Evolutionary conservation across 2,113 vertebrate species (phyloP), one percentile per base, ranked within the genome.

Genomic region (Scytalopus superciliaris): DNA sequence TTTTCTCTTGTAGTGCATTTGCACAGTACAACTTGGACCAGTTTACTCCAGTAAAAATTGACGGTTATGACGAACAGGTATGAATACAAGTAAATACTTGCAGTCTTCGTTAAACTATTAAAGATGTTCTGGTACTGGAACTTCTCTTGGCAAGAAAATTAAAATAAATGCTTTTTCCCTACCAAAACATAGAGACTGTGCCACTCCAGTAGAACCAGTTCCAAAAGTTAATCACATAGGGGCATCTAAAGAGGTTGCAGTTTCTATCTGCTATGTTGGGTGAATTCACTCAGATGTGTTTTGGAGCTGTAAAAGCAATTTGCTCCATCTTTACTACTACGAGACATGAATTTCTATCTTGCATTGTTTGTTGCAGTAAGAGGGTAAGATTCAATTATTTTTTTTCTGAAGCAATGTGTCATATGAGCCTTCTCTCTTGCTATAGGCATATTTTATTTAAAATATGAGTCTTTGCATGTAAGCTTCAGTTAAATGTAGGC

Each of bases 21-120:
- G 99, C 99, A 97, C 99, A 99, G 95, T 99, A 99, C 97, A 99
- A 99, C 97, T 96, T 99, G 98, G 99, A 99, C 98, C 99, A 99
- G 98, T 99, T 99, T 97, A 99, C 99, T 84, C 99, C 99, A 49
- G 99, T 99, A 97, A 99, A 99, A 98, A 94, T 99, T 84, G 98
- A 99, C 91, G 99, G 99, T 96, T 99, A 99, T 12, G 99, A 99
- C 57, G 99, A 99, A 94, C 99, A 99, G 99, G 99, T 99, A 99
- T 88, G 96, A 95, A 45, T 94, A 33, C 25, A 78, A 10, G 17
- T 1, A 85, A 80, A 62, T 84, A 53, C 40, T 64, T 72, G 49
- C 15, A 40, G 1, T 44, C 21, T 82, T 79, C 33, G 37, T 90
- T 77, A 59, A 85, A 39, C 57, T 63, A 9, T 55, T 92, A 17